Evolutionary conservation across 2,113 vertebrate genomes (phyloP), one percentile per base, ranked within the genome.

Genomic region (Nesoenas mayeri): DNA sequence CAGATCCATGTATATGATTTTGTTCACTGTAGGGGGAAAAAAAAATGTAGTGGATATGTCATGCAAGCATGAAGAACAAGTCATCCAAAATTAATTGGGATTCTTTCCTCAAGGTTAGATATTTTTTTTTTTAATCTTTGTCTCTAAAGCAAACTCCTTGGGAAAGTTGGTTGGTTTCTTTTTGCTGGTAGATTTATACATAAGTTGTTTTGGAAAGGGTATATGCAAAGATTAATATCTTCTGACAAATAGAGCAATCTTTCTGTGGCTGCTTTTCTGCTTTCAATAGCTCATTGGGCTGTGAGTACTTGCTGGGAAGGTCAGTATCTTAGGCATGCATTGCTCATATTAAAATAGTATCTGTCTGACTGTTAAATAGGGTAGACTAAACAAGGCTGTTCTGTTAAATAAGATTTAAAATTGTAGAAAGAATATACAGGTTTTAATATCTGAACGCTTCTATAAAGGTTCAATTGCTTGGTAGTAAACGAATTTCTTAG

Each of bases 351-450:
- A 56, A 86, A 86, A 54, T 40, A 42, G 7, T 89, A 62, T 64
- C 66, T 95, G 56, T 24, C 31, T 48, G 60, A 38, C 50, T 86
- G 47, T 89, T 89, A 74, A 92, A 67, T 91, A 16, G 64, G 87
- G 51, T 78, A 74, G 91, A 93, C 96, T 96, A 64, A 87, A 82
- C 79, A 95, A 78, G 78, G 8, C 61, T 96, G 51, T 92, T 77
- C 56, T 80, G 12, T 91, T 89, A 91, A 91, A 42, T 92, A 53
- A 79, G 73, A 64, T 50, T 79, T 91, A 60, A 81, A 80, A 75
- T 54, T 65, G 57, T 75, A 65, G 84, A 93, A 89, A 42, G 12
- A 88, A 70, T 78, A n/a, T 34, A 89, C 20, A 58, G 6, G 19
- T 88, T 97, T 85, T 97, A 96, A 73, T 88, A 89, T 70, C 65